These are phyloP conservation scores for Drosophila monieri DNA, from an alignment of 2,888 invertebrate genomes.

Conservation along the genomic window DNA sequence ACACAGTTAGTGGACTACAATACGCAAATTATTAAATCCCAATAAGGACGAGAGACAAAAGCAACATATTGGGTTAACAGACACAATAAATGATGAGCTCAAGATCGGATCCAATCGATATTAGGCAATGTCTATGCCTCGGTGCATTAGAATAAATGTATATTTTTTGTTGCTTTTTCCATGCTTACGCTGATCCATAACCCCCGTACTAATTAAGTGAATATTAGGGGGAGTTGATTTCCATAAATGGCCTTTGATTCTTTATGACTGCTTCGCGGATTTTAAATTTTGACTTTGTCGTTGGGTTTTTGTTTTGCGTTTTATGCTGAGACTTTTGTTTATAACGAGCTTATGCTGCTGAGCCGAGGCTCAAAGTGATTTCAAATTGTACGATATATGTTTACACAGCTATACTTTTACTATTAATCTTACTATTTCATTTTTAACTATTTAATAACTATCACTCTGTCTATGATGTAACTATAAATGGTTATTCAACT, in stretches of 20 bases:
- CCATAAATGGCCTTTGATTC: conserved; percentile 41
- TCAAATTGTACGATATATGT: conserved; percentile 67
- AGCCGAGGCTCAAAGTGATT: conserved; percentile 69
- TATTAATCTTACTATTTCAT: conserved; percentile 50
- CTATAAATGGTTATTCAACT: conserved; percentile 52
- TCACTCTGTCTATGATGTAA: conserved; percentile 21
- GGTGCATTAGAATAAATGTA: conserved; percentile 32
- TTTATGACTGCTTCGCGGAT: conserved; percentile 24
- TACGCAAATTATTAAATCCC: conserved; percentile 28
- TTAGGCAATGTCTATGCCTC: conserved; percentile 12
- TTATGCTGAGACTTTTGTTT: conserved; percentile 41
- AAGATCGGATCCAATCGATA: conserved; percentile 41
- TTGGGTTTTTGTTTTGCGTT: conserved; percentile 37
- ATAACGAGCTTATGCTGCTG: conserved; percentile 61
- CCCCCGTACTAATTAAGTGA: conserved; percentile 4
- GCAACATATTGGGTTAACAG: conserved; percentile 4
- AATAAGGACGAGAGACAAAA: conserved; percentile 10
- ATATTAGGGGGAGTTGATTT: conserved; percentile 23
- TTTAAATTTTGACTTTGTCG: conserved; percentile 3
- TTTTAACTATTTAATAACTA: conserved; percentile 46
- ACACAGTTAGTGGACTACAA: conserved; percentile 8
- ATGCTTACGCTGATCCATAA: conserved; percentile 30
- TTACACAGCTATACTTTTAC: conserved; percentile 42
- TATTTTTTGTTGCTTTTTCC: conserved; percentile 25
- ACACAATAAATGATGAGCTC: conserved; percentile 39